Evolutionary conservation across 2,888 invertebrate species (phyloP).

Genomic region (Phortica magna): DNA sequence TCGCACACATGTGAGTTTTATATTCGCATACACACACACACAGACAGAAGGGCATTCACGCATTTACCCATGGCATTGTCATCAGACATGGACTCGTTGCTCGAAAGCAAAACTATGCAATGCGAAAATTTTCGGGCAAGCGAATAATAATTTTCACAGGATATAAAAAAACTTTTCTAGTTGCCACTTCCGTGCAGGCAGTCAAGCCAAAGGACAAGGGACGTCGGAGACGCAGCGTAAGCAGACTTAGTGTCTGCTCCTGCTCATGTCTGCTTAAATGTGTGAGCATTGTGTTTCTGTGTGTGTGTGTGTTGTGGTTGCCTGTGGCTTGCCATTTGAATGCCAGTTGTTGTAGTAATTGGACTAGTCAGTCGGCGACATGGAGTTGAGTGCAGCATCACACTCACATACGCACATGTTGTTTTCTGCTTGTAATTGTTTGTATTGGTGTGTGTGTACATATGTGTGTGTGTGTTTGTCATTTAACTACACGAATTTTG

Average conservation of each 20-base stretch:
- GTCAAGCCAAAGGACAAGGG: neutral
- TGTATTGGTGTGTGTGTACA: conserved; percentile 36
- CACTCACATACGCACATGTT: conserved; percentile 35
- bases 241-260: conserved; percentile 19
- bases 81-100: conserved; percentile 40
- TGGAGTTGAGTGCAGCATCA: neutral
- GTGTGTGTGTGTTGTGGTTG: conserved; percentile 42
- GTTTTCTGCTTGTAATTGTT: conserved; percentile 30
- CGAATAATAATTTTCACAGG: conserved; percentile 70
- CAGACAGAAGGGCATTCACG: conserved; percentile 48
- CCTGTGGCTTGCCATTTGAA: conserved; percentile 59
- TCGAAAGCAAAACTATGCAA: conserved; percentile 61
- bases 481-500: conserved; percentile 57
- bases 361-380: conserved; percentile 67
- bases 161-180: conserved; percentile 68
- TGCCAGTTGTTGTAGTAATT: conserved; percentile 66
- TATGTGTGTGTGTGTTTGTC: conserved; percentile 33
- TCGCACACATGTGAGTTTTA: conserved; percentile 1
- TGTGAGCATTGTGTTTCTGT: conserved; percentile 1
- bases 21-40: conserved; percentile 38
- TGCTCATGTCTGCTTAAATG: neutral
- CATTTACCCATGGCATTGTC: neutral
- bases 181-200: conserved; percentile 61
- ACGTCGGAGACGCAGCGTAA: neutral
- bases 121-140: conserved; percentile 53